Conservation (phyloP, 64 coral and sea anemone species). For the Pachyseris speciosa region DNA sequence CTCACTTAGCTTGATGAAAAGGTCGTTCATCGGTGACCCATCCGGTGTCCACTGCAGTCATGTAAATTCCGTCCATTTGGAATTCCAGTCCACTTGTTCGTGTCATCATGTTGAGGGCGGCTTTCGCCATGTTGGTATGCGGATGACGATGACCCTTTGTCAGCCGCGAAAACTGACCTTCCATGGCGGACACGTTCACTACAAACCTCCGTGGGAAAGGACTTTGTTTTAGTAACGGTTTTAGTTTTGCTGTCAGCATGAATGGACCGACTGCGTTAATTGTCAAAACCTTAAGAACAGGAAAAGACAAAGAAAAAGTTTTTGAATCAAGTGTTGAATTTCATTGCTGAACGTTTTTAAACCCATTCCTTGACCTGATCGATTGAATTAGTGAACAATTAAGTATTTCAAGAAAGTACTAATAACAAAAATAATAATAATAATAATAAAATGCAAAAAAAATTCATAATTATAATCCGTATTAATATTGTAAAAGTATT, state of each 20-base stretch:
- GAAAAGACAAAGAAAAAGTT: neutral
- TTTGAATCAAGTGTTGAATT: no score
- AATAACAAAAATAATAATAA: no score
- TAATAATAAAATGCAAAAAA: no score
- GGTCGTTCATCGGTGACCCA: constrained; percentile 56
- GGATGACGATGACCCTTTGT: constrained; percentile 41
- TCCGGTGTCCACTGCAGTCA: constrained; percentile 52
- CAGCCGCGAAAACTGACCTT: constrained; percentile 29
- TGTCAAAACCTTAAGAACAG: constrained; percentile 1
- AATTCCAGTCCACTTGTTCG: constrained; percentile 40
- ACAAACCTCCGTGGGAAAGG: constrained; percentile 31
- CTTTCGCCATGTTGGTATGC: constrained; percentile 58
- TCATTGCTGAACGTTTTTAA: no score
- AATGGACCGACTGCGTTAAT: constrained; percentile 53
- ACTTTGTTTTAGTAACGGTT: constrained; percentile 36
- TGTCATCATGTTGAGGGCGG: constrained; percentile 48
- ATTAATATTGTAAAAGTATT: no score
- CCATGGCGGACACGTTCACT: constrained; percentile 58
- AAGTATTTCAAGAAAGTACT: no score
- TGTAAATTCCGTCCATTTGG: constrained; percentile 48
- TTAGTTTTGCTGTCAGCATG: constrained; percentile 40
- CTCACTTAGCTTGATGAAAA: constrained; percentile 29
- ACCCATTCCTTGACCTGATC: no score
- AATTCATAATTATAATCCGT: no score
- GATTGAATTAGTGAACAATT: no score